Evolutionary conservation across 1,140 invertebrate species (phyloP), one percentile per base, ranked within the genome.

Genomic region (Samia ricini): DNA sequence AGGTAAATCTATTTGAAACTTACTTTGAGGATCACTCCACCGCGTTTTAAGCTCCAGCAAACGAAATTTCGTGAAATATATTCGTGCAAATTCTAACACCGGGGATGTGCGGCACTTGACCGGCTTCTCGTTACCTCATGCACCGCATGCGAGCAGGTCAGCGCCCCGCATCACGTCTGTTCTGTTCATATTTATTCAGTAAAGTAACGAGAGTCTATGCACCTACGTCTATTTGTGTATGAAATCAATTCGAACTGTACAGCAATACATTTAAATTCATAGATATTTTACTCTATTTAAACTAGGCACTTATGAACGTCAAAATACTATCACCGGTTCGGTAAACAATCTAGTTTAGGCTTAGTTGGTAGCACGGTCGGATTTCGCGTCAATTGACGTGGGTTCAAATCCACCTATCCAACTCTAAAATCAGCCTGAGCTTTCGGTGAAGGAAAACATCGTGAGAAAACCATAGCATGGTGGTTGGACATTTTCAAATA

Each of bases 21-120:
- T 15, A 12, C 4, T 42, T 42, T 42, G 10, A 42, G 33, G 33
- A 42, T 42, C 15, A 42, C 33, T 42, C 12, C 33, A 42, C 33
- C 33, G 15, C 33, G 33, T 42, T 42, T 36, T 42, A 42, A 42
- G 33, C 33, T 42, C 8, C 33, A 15, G 33, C 33, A 42, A 15
- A 42, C 33, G 33, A 42, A 42, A 42, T 42, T 42, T 42, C 33
- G 6, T 36, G 50, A 51, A 51, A 51, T 51, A 51, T 51, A 51
- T 51, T 51, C 50, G 50, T 51, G 50, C 50, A 51, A 51, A 22
- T 22, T 21, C 50, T 42, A 42, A 42, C 33, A 42, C 33, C 33
- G 33, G 33, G 33, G 50, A 20, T n/a, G 52, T 23, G 10, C 52
- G 52, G 6, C 21, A 55, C 52, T 55, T 55, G 52, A 55, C 52